These are phyloP conservation scores for Drosophila willistoni DNA, from an alignment of 1,140 invertebrate species.

Conservation along the genomic window DNA sequence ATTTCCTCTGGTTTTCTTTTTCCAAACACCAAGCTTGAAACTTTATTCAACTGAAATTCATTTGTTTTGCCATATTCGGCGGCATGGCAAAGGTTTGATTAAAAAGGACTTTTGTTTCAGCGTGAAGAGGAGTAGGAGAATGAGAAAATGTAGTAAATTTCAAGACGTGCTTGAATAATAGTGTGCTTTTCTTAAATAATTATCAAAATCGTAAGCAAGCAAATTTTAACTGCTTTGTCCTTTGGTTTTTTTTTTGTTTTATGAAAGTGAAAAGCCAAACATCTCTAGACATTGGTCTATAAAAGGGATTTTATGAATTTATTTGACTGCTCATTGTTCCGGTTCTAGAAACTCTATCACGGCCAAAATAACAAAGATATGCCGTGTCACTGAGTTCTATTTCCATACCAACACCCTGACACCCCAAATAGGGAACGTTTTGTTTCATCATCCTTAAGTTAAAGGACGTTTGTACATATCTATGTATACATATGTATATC, in stretches of 20 bases:
- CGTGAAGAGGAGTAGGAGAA: neutral
- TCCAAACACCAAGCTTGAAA: neutral
- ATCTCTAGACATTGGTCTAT: neutral
- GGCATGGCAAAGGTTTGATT: neutral
- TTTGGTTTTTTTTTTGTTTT: too few species aligned
- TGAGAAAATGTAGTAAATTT: too few species aligned
- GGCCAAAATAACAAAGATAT: neutral
- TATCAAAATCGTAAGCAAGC: neutral
- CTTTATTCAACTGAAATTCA: neutral
- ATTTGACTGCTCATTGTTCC: neutral
- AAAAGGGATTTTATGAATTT: neutral
- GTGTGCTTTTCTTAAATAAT: neutral
- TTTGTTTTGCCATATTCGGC: neutral
- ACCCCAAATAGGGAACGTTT: neutral
- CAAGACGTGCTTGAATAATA: neutral
- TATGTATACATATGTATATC: neutral
- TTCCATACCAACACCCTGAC: conserved; percentile 3
- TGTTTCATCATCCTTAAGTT: neutral
- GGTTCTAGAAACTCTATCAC: neutral
- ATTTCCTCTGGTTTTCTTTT: neutral
- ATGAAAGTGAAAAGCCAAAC: too few species aligned
- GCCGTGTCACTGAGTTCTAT: neutral
- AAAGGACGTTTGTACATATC: neutral
- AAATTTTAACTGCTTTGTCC: neutral
- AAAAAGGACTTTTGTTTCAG: neutral